phyloP scores from a whole-genome alignment of 2,797 vertebrate genomes.

The Darevskia mixta region DNA sequence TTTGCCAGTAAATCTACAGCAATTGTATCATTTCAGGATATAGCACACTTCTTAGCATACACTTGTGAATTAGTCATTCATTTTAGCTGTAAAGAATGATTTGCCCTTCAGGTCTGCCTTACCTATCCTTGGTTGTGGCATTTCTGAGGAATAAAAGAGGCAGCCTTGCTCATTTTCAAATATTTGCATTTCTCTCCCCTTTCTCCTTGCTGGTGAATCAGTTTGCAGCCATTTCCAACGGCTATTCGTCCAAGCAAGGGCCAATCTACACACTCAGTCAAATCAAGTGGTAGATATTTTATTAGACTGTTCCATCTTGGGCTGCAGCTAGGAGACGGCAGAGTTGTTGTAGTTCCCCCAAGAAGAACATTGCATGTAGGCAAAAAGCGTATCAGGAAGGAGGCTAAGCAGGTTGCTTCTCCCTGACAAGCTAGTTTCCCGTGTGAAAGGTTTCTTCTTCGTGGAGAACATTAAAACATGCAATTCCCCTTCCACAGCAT shows the following conservation, averaged over 20 bases:
- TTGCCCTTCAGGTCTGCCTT: neutral
- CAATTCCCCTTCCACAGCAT: neutral
- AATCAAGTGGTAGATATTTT: neutral
- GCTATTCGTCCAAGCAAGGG: neutral
- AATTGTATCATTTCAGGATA: constrained; percentile 28
- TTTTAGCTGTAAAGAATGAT: neutral
- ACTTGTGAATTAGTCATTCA: constrained; percentile 17
- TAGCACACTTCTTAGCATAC: constrained; percentile 18
- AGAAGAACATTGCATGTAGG: neutral
- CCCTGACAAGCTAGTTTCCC: neutral
- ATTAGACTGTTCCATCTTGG: neutral
- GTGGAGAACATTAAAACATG: neutral
- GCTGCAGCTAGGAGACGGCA: neutral
- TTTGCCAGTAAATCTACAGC: constrained; percentile 12
- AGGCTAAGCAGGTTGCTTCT: neutral
- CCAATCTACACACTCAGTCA: neutral
- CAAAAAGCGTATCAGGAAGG: neutral
- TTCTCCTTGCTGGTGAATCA: neutral
- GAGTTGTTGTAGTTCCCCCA: neutral
- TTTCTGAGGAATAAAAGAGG: neutral
- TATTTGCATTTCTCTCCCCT: neutral
- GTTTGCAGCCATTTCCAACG: no score
- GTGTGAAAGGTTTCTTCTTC: neutral
- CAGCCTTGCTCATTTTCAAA: neutral
- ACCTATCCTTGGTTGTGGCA: neutral